These are phyloP conservation scores for Mastigias papua DNA, from an alignment of 30 jellyfish, hydroid and myxozoan genomes.

Conservation along the genomic window DNA sequence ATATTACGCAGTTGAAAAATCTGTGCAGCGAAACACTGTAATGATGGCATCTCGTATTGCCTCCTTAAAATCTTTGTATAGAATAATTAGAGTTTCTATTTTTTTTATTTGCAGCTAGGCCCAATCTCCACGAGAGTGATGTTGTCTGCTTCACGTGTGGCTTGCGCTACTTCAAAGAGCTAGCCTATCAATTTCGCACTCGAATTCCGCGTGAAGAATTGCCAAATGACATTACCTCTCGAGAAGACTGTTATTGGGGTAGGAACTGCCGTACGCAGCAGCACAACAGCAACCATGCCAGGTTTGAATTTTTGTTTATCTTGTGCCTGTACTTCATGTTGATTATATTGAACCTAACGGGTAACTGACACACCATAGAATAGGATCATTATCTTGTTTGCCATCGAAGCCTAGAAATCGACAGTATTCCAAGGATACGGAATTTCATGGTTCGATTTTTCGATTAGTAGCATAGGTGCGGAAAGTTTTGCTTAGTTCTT, in stretches of 20 bases:
- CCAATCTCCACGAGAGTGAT: conserved; percentile 35
- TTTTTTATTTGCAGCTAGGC: conserved; percentile 12
- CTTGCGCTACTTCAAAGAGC: conserved; percentile 59
- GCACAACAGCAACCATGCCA: conserved; percentile 79
- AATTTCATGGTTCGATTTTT: no score
- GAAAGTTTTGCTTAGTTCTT: no score
- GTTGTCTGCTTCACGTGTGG: conserved; percentile 79
- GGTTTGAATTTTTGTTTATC: conserved; percentile 27
- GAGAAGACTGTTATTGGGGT: conserved; percentile 88
- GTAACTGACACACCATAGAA: no score
- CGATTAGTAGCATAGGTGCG: no score
- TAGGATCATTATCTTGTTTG: no score
- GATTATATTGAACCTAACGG: background rate
- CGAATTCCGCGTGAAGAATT: conserved; percentile 56
- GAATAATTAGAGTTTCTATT: background rate
- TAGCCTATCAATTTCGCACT: conserved; percentile 70
- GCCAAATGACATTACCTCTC: conserved; percentile 57
- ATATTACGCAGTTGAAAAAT: no score
- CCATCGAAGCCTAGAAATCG: no score
- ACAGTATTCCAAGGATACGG: no score
- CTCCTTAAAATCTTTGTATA: background rate
- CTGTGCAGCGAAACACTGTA: no score
- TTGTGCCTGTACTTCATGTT: background rate
- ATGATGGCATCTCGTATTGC: no score
- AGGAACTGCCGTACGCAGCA: conserved; percentile 79